phyloP scores from a whole-genome alignment of 2,888 invertebrate species.

The Baccha elongata region DNA sequence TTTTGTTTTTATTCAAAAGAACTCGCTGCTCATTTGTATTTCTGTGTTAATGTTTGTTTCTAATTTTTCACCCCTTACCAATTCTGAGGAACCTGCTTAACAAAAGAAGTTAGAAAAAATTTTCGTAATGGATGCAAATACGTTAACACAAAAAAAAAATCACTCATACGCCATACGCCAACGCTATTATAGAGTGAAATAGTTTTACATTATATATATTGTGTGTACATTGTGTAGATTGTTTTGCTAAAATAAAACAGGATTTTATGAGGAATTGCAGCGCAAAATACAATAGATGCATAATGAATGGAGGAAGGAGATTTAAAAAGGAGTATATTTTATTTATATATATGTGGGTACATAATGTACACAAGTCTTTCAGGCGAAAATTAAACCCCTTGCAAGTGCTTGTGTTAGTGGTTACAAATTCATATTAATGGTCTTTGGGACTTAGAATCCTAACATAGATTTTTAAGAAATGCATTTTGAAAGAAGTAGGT shows the following conservation, averaged over 20 bases:
- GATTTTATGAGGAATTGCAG: slow-evolving; percentile 11
- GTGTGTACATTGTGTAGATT: neutral
- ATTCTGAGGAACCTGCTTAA: slow-evolving; percentile 1
- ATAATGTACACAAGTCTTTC: neutral
- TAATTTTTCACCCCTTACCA: slow-evolving; percentile 30
- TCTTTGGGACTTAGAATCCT: neutral
- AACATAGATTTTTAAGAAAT: neutral
- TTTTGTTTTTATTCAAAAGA: slow-evolving; percentile 24
- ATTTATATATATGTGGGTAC: neutral
- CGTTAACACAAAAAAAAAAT: slow-evolving; percentile 9
- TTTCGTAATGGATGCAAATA: slow-evolving; percentile 52
- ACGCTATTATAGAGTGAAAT: slow-evolving; percentile 15
- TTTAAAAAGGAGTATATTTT: neutral
- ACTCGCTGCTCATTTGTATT: slow-evolving; percentile 7
- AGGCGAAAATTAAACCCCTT: neutral
- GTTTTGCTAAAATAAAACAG: slow-evolving; percentile 47
- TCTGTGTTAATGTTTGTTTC: slow-evolving; percentile 28
- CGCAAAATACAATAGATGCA: neutral
- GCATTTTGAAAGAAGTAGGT: slow-evolving; percentile 27
- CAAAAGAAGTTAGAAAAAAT: slow-evolving; percentile 20
- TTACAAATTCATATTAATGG: neutral
- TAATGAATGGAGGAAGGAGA: neutral
- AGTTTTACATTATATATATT: slow-evolving; percentile 4
- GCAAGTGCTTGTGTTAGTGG: neutral
- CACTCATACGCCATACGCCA: slow-evolving; percentile 1